phyloP scores from a whole-genome alignment of 2,113 vertebrate genomes.

The Petrocephalus microphthalmus region DNA sequence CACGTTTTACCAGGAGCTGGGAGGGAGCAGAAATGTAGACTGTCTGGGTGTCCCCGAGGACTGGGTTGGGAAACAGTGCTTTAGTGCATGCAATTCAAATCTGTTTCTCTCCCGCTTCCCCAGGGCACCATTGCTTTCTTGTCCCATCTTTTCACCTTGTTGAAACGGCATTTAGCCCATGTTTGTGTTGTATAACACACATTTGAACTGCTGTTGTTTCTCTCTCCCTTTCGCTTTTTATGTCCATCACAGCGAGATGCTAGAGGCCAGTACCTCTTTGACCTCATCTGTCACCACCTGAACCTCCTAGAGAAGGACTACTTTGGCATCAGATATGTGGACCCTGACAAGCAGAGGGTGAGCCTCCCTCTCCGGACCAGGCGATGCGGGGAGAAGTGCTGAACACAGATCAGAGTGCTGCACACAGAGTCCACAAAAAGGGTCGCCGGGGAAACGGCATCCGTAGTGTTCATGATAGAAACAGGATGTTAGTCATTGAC shows the following conservation, averaged over 20 bases:
- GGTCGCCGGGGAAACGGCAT: not conserved
- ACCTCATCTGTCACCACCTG: constrained; percentile 93
- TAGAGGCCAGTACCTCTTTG: constrained; percentile 94
- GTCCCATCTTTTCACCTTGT: not conserved
- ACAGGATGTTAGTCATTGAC: not conserved
- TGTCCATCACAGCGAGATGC: constrained; percentile 79
- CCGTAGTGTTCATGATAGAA: not conserved
- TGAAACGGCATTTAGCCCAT: not conserved
- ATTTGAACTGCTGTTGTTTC: not conserved
- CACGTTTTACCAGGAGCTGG: not conserved
- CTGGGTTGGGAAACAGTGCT: not conserved
- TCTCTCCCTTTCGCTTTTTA: not conserved
- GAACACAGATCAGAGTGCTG: not conserved
- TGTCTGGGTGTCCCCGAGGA: not conserved
- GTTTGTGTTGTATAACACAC: not conserved
- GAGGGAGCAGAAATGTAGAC: not conserved
- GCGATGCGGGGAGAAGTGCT: not conserved
- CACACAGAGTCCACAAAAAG: not conserved
- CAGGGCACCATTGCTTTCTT: not conserved
- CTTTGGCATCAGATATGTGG: constrained; percentile 94
- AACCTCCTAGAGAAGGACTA: constrained; percentile 98
- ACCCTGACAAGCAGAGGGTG: constrained; percentile 95
- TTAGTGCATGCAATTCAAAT: not conserved
- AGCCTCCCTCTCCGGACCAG: constrained; percentile 36
- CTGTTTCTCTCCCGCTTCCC: not conserved